Evolutionary conservation across 2,888 invertebrate species (phyloP), one percentile per base, ranked within the genome.

Genomic region (Xylocampa areola): DNA sequence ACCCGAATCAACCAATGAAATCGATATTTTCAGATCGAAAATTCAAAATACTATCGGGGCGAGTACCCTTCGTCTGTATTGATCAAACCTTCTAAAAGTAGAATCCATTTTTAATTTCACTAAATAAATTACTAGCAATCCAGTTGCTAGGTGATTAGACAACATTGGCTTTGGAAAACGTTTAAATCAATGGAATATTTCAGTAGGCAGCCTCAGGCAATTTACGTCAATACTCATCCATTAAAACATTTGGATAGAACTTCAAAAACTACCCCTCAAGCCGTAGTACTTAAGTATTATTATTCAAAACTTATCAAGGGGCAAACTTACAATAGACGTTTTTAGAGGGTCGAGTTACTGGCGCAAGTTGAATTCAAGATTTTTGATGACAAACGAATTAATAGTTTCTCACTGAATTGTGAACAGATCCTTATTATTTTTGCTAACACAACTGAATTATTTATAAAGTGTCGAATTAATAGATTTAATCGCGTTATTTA

Each of bases 301-400:
- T 66, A 70, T 53, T 41, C 7, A 54, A 40, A 55, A 4, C 13
- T 8, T 45, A 19, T 53, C 8, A 41, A 47, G 37, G 61, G 39
- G 8, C 7, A 19, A 52, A n/a, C n/a, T n/a, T 2, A 68, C 73
- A 73, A 68, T 57, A 17, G 50, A 44, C 19, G 23, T 5, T 11
- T 1, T 25, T 8, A 21, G 35, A 50, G 73, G 69, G 73, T 53
- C 47, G 69, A 44, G 39, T 50, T 4, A 53, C 39, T 50, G 5
- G 39, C 25, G 30, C 44, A 21, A 55, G 49, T 67, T 23, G 13
- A 36, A 30, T 47, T 37, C 43, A 55, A 68, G 52, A 33, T 36
- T 50, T 29, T 35, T 36, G 29, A 5, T 36, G 36, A 40, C 16
- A 36, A 36, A 39, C 13, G 35, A 32, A 54, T 49, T 11, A 33